Conservation (phyloP, 1,140 invertebrate genomes). For the Tetragonula clypearis region DNA sequence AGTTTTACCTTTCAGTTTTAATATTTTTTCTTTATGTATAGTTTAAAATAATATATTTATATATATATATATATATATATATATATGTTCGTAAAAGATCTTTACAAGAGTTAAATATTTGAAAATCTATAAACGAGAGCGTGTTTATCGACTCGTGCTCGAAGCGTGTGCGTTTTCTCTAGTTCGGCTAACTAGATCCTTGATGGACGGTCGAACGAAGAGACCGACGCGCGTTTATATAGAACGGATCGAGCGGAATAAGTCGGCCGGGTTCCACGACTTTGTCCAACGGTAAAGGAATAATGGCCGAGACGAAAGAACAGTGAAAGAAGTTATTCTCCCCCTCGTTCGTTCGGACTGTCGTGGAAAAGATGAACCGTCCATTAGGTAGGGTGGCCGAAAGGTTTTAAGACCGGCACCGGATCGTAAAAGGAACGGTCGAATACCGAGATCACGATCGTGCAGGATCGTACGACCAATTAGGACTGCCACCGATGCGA, state of each 20-base stretch:
- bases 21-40: too few species aligned
- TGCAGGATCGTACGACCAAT: constrained; percentile 12
- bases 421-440: constrained; percentile 18
- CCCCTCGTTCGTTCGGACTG: not conserved
- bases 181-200: constrained; percentile 60
- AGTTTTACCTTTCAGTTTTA: too few species aligned
- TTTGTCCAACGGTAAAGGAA: constrained; percentile 54
- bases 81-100: not conserved
- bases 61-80: too few species aligned
- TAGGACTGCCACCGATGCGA: not conserved
- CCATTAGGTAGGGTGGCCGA: constrained; percentile 44
- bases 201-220: constrained; percentile 56
- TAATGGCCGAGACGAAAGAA: constrained; percentile 19
- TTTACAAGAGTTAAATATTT: not conserved
- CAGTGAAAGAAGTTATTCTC: constrained; percentile 27
- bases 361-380: constrained; percentile 44
- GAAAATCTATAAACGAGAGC: not conserved
- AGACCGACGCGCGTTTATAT: constrained; percentile 49
- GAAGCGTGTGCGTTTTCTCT: not conserved
- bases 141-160: constrained; percentile 50
- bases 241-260: constrained; percentile 64
- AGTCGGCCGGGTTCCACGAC: constrained; percentile 48
- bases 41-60: too few species aligned
- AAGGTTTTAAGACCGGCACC: constrained; percentile 42
- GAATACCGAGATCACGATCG: constrained; percentile 25